phyloP scores from a whole-genome alignment of 2,797 vertebrate genomes.

The Cheirogaleus major region DNA sequence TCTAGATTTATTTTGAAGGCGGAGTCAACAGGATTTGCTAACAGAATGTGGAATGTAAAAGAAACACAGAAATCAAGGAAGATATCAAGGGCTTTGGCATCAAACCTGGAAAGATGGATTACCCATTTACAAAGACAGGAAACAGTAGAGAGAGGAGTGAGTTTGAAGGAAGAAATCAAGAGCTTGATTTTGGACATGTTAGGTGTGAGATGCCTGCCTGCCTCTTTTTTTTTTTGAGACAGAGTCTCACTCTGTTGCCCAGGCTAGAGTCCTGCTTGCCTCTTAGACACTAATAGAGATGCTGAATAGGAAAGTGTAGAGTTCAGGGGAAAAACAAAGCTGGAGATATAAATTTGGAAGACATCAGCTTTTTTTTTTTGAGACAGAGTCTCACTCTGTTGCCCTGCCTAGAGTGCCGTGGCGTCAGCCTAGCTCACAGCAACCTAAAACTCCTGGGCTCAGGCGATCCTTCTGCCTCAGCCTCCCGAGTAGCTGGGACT shows the following conservation, averaged over 20 bases:
- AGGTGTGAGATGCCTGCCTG: background rate
- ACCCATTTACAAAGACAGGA: background rate
- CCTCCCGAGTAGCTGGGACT: too few relatives aligned
- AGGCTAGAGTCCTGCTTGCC: background rate
- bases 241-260: too few relatives aligned
- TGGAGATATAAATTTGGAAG: background rate
- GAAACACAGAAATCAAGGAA: background rate
- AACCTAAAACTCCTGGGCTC: too few relatives aligned
- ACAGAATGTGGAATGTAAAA: background rate
- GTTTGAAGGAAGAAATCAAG: background rate
- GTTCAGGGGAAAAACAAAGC: background rate
- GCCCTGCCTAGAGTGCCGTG: too few relatives aligned
- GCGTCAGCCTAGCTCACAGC: too few relatives aligned
- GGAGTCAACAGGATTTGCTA: background rate
- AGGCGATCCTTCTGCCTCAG: too few relatives aligned
- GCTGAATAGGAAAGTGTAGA: background rate
- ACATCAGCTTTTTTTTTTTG: too few relatives aligned
- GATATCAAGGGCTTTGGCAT: background rate
- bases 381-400: too few relatives aligned
- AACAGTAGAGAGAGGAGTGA: background rate
- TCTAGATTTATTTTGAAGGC: background rate
- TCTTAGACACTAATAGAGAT: background rate
- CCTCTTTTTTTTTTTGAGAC: too few relatives aligned
- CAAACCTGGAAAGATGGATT: background rate
- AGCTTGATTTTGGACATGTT: background rate